Evolutionary conservation across 2,797 vertebrate genomes (phyloP), one percentile per base, ranked within the genome.

Genomic region (Peromyscus attwateri): DNA sequence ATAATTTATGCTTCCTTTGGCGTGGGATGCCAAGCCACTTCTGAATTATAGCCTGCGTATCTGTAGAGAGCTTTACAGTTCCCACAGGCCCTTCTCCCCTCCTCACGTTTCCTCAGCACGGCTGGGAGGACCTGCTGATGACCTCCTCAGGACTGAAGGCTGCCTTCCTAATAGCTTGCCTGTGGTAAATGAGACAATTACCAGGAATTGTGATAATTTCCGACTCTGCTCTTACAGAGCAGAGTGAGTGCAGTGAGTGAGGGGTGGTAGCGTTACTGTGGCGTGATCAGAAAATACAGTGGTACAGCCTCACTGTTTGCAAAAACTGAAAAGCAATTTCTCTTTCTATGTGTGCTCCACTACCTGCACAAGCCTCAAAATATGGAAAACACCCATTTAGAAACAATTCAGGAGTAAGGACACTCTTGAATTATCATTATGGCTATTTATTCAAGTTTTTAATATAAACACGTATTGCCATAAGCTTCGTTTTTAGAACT

Each of bases 101-200:
- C 7, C 2, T 16, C 64, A 52, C 12, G 10, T 70, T 52, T 87
- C 84, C 70, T 70, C 84, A 27, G 46, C 21, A 52, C 84, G 70
- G 64, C 31, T 25, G 64, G 52, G 46, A 87, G 49, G 84, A 27
- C 68, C 34, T 5, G 43, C 46, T 25, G 84, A 37, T 87, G 84
- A 52, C 84, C 70, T 70, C 46, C 31, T 87, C 31, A 16, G 64
- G 46, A 27, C 31, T 27, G 64, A 87, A 52, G 64, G 46, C 83
- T 52, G 83, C 64, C 46, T 87, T 76, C 40, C 84, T 71, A 37
- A 70, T 9, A 37, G 21, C 46, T 76, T 37, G 64, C 27, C 57
- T 82, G 57, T 87, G 79, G 60, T 40, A 62, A 95, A 68, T 1
- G 76, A 90, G 68, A 57, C 37, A 92, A 85, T 95, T 81, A 62